These are phyloP conservation scores for Enteromius trimaculatus DNA, from an alignment of 2,797 vertebrate species.

Conservation along the genomic window DNA sequence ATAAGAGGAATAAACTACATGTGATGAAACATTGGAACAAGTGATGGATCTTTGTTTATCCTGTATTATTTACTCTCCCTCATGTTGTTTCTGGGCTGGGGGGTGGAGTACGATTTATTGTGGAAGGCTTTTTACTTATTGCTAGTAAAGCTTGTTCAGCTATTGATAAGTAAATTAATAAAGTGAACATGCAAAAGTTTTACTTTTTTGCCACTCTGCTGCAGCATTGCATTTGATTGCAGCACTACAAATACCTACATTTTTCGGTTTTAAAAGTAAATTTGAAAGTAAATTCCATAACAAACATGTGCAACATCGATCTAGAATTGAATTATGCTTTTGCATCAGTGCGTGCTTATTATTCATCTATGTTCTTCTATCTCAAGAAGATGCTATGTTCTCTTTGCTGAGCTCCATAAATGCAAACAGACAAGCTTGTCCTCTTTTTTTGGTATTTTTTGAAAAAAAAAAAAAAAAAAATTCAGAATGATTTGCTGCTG, in stretches of 20 bases:
- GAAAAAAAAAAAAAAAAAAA: conserved; percentile 18
- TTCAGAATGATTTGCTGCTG: conserved; percentile 28
- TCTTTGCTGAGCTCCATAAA: not conserved
- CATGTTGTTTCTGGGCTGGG: not conserved
- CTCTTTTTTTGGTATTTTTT: not conserved
- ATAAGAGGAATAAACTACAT: not conserved
- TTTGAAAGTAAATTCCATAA: not conserved
- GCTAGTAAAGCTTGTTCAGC: not conserved
- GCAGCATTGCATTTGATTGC: not conserved
- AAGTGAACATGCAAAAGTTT: not conserved
- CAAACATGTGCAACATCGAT: not conserved
- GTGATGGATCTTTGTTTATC: conserved; percentile 16
- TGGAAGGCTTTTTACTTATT: not conserved
- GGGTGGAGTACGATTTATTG: not conserved
- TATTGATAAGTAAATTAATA: not conserved
- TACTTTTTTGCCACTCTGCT: not conserved
- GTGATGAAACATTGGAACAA: conserved; percentile 4
- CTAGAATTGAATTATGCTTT: not conserved
- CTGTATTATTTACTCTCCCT: not conserved
- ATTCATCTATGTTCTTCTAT: conserved; percentile 22
- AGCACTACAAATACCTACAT: not conserved
- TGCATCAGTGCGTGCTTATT: not conserved
- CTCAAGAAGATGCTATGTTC: conserved; percentile 30
- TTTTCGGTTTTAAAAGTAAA: not conserved
- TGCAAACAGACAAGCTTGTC: conserved; percentile 26